Evolutionary conservation across 2,888 invertebrate genomes (phyloP).

Genomic region (Cerastis leucographa): DNA sequence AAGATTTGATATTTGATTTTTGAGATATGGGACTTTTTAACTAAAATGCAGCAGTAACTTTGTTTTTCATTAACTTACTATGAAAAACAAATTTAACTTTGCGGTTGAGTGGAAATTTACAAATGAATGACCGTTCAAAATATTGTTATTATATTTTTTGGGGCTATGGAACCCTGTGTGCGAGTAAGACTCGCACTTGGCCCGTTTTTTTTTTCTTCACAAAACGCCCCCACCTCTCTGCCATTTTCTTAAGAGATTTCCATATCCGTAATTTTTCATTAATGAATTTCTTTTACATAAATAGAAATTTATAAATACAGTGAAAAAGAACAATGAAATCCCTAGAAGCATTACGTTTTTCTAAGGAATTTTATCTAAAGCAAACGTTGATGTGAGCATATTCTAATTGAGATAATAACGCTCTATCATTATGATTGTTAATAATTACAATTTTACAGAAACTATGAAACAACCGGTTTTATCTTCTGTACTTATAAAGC

Average conservation of each 20-base stretch:
- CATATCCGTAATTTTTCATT: neutral
- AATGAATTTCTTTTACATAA: neutral
- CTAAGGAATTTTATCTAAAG: conserved; percentile 29
- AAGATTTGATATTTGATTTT: too few relatives aligned
- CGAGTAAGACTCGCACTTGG: too few relatives aligned
- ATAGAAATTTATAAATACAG: neutral
- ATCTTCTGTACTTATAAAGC: neutral
- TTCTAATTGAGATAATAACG: neutral
- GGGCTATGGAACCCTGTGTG: too few relatives aligned
- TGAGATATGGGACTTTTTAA: too few relatives aligned
- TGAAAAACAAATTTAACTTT: too few relatives aligned
- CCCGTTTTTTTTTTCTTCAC: conserved; percentile 1
- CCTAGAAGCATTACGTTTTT: conserved; percentile 5
- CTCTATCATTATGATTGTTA: neutral
- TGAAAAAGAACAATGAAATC: neutral
- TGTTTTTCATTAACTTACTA: too few relatives aligned
- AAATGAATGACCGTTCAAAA: too few relatives aligned
- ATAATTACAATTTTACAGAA: neutral
- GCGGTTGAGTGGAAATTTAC: too few relatives aligned
- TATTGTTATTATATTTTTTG: too few relatives aligned
- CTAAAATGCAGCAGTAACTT: too few relatives aligned
- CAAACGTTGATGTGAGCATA: conserved; percentile 8
- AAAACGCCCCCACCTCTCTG: neutral
- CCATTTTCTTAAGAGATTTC: neutral
- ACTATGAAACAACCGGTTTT: neutral